Conservation (phyloP, 2,797 vertebrate species). For the Pseudochirops cupreus region DNA sequence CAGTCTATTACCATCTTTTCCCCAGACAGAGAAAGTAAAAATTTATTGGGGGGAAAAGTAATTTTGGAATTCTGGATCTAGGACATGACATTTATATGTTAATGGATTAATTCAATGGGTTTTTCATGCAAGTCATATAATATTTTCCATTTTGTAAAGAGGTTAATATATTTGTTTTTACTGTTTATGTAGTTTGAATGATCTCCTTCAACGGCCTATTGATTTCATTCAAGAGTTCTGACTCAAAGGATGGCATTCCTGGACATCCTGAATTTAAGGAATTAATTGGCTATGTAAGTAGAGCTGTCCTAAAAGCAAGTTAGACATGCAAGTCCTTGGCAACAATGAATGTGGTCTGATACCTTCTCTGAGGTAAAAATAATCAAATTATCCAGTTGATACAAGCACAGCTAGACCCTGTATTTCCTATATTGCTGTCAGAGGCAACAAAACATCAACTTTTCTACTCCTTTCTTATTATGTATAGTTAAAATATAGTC, state of each 20-base stretch:
- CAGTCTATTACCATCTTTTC: not conserved
- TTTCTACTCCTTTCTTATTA: not conserved
- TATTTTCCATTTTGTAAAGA: not conserved
- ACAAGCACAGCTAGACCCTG: not conserved
- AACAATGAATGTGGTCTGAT: not conserved
- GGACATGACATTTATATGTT: not conserved
- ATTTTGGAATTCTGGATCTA: not conserved
- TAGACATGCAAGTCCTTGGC: not conserved
- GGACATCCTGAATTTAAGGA: not conserved
- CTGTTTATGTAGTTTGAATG: not conserved
- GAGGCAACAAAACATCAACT: not conserved
- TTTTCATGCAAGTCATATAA: not conserved
- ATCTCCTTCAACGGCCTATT: not conserved
- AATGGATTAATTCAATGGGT: not conserved
- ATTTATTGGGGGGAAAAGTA: not conserved
- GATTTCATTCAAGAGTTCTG: not conserved
- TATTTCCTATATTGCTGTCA: not conserved
- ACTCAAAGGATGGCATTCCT: not conserved
- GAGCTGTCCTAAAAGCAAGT: not conserved
- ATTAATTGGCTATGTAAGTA: not conserved
- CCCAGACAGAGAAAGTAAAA: not conserved
- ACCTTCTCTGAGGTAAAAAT: not conserved
- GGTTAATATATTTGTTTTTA: not conserved
- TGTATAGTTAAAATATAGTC: not conserved
- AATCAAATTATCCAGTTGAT: not conserved